Evolutionary conservation across 2,797 vertebrate genomes (phyloP).

Genomic region (Telmatherina bonti): DNA sequence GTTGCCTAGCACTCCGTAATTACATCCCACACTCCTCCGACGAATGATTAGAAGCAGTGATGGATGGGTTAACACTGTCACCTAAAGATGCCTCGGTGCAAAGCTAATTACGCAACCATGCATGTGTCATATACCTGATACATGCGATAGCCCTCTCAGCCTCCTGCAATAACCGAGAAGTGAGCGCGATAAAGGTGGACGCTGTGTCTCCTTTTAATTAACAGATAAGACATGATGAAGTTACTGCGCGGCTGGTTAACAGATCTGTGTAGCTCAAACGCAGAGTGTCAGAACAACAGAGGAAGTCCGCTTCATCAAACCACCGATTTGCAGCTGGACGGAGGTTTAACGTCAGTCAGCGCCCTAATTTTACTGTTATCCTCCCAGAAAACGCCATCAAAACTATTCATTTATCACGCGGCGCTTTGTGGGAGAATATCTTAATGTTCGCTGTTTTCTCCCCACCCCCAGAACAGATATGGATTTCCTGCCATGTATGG

Average conservation of each 20-base stretch:
- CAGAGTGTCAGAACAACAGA: neutral
- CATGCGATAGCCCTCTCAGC: slow-evolving; percentile 65
- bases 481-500: slow-evolving; percentile 41
- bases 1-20: slow-evolving; percentile 80
- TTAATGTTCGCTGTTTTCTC: slow-evolving; percentile 15
- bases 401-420: slow-evolving; percentile 11
- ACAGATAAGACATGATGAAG: slow-evolving; percentile 74
- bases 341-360: slow-evolving; percentile 4
- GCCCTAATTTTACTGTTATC: slow-evolving; percentile 10
- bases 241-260: slow-evolving; percentile 53
- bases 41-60: slow-evolving; percentile 76
- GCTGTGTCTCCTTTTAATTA: slow-evolving; percentile 62
- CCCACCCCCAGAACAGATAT: slow-evolving; percentile 9
- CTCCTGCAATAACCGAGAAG: slow-evolving; percentile 51
- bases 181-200: slow-evolving; percentile 64
- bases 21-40: slow-evolving; percentile 73
- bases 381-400: slow-evolving; percentile 22
- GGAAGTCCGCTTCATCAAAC: slow-evolving; percentile 14
- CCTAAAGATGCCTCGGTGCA: slow-evolving; percentile 65
- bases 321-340: neutral
- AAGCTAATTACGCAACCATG: slow-evolving; percentile 72
- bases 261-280: slow-evolving; percentile 38
- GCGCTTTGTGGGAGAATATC: slow-evolving; percentile 12
- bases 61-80: slow-evolving; percentile 78
- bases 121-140: slow-evolving; percentile 74